These are phyloP conservation scores for Diplogasteroides magnus DNA, from an alignment of 1,140 invertebrate species.

Conservation along the genomic window DNA sequence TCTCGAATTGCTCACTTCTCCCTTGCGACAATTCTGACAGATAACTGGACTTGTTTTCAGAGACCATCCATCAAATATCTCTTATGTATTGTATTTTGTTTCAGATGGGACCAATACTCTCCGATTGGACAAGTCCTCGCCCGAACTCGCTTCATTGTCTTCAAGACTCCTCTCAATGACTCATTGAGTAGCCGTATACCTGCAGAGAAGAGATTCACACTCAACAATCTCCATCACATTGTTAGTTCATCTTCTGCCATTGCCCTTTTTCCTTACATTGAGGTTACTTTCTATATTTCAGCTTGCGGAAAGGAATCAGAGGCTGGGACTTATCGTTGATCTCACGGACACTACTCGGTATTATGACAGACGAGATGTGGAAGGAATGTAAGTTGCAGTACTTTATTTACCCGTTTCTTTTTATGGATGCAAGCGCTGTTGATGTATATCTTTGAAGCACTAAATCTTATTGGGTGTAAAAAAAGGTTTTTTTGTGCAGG, in stretches of 20 bases:
- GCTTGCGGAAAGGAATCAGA: constrained; percentile 60
- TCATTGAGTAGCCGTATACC: constrained; percentile 63
- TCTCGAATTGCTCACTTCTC: not conserved
- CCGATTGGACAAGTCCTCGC: constrained; percentile 65
- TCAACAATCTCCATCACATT: constrained; percentile 35
- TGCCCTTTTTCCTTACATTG: not conserved
- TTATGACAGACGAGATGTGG: constrained; percentile 61
- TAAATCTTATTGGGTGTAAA: constrained; percentile 13
- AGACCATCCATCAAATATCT: too few relatives aligned
- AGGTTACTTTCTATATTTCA: constrained; percentile 23
- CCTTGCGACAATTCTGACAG: not conserved
- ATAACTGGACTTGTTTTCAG: constrained; percentile 1
- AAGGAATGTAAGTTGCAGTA: constrained; percentile 53
- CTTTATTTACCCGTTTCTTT: constrained; percentile 20
- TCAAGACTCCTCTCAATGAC: constrained; percentile 71
- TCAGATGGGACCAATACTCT: constrained; percentile 69
- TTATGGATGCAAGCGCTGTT: constrained; percentile 21
- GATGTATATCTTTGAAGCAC: too few relatives aligned
- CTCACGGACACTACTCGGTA: constrained; percentile 68
- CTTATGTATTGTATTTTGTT: constrained; percentile 23
- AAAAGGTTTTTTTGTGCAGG: constrained; percentile 26
- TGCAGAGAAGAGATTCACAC: constrained; percentile 50
- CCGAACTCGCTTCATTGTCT: constrained; percentile 69
- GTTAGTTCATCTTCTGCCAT: constrained; percentile 25
- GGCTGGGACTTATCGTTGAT: constrained; percentile 66